phyloP scores from a whole-genome alignment of 1,140 invertebrate species.

The Plutomurus gul region DNA sequence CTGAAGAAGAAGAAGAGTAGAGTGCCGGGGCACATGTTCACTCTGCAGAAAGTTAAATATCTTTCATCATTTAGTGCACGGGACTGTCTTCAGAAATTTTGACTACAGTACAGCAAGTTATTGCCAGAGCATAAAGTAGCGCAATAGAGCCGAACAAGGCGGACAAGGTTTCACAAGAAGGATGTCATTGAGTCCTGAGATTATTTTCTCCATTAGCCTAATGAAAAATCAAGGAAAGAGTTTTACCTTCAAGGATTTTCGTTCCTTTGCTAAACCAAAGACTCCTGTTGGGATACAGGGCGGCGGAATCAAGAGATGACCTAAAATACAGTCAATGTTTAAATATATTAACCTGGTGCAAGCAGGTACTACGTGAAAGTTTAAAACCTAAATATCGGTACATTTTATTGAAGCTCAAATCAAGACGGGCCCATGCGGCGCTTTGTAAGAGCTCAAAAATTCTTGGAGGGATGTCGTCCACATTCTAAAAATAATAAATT shows the following conservation, averaged over 20 bases:
- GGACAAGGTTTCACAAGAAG: not conserved
- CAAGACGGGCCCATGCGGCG: conserved; percentile 77
- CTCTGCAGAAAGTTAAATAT: conserved; percentile 6
- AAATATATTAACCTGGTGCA: too few relatives aligned
- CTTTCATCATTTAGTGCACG: not conserved
- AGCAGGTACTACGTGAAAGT: too few relatives aligned
- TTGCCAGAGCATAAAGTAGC: not conserved
- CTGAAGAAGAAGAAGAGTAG: not conserved
- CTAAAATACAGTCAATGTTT: too few relatives aligned
- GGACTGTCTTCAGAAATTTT: not conserved
- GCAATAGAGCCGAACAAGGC: not conserved
- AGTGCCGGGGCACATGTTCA: too few relatives aligned
- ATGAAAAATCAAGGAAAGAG: conserved; percentile 33
- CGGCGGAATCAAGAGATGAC: conserved; percentile 75
- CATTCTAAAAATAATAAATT: too few relatives aligned
- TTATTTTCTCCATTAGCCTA: conserved; percentile 35
- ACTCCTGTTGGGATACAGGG: conserved; percentile 80
- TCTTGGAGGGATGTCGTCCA: conserved; percentile 74
- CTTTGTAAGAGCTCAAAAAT: conserved; percentile 76
- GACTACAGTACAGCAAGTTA: not conserved
- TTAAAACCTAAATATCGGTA: too few relatives aligned
- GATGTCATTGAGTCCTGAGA: conserved; percentile 23
- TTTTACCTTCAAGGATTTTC: conserved; percentile 73
- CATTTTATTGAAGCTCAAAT: conserved; percentile 79
- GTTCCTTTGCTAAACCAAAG: conserved; percentile 83